Evolutionary conservation across 2,888 invertebrate species (phyloP), one percentile per base, ranked within the genome.

Genomic region (Pilophorus perplexus): DNA sequence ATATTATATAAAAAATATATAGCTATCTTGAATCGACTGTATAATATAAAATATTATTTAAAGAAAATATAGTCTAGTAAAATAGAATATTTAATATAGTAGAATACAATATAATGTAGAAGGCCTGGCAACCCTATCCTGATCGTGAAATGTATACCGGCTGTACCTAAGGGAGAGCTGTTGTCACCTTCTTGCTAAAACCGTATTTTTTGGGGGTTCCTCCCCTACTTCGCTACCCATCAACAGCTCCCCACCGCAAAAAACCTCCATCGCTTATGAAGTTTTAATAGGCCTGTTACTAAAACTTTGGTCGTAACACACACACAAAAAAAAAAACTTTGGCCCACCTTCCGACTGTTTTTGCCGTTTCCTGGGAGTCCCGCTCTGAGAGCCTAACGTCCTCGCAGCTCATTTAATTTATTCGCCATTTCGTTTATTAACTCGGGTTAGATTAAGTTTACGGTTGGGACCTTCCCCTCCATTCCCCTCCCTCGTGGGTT

Each of bases 381-480:
- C 33, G 12, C n/a, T n/a, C n/a, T n/a, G n/a, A n/a, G n/a, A n/a
- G n/a, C 33, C 33, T 48, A 14, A 20, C 48, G 23, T 14, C 20
- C 48, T 48, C 48, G 48, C 48, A 48, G 48, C 20, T 48, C 48
- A 48, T 48, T 48, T 48, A 48, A 48, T 48, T 48, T 48, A 48
- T 48, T 48, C 48, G 3, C 48, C 48, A 48, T 48, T 48, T 48
- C 48, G 48, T 48, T 48, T 48, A 48, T 48, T 48, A 48, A 20
- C 18, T 48, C 20, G 16, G 48, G 5, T 42, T n/a, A 48, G 12
- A 18, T 48, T 48, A 20, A 12, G 48, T 48, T 48, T 48, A 48
- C 20, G 48, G 20, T 18, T 4, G 14, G 5, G 42, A 18, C 16
- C 42, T 18, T 18, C n/a, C 16, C 3, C 42, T 10, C 8, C 37